Conservation (phyloP, 1,140 invertebrate genomes). For the Hypsibius dujardini region DNA sequence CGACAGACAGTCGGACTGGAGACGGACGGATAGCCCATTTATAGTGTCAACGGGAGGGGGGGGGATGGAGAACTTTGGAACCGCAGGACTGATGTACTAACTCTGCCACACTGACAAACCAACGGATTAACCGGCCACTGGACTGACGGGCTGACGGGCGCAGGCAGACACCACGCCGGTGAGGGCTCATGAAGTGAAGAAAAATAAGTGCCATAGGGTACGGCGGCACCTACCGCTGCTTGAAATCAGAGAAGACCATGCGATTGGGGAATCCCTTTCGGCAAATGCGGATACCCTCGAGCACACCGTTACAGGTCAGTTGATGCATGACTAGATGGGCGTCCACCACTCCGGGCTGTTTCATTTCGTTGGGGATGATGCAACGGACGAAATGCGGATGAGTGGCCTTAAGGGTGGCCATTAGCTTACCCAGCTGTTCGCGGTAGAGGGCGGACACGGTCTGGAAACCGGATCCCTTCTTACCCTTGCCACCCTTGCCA, state of each 20-base stretch:
- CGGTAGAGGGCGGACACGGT: conserved; percentile 77
- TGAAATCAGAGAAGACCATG: conserved; percentile 99
- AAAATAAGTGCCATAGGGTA: conserved; percentile 20
- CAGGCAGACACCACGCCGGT: conserved; percentile 26
- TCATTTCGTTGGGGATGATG: conserved; percentile 49
- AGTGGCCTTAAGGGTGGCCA: conserved; percentile 40
- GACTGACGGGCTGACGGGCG: conserved; percentile 22
- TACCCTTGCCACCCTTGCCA: conserved; percentile 46
- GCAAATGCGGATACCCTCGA: conserved; percentile 99
- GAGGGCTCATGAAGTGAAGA: conserved; percentile 15
- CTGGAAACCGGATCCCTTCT: conserved; percentile 89
- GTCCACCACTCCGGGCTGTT: conserved; percentile 61
- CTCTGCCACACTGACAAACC: too few species aligned
- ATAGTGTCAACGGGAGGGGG: too few species aligned
- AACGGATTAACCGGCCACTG: too few species aligned
- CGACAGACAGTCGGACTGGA: too few species aligned
- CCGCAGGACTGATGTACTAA: too few species aligned
- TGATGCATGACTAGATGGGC: conserved; percentile 98
- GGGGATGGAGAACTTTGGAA: too few species aligned
- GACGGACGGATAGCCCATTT: too few species aligned
- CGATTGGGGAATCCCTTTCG: conserved; percentile 99
- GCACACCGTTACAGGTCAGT: conserved; percentile 99
- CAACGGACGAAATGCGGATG: conserved; percentile 49
- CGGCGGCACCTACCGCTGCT: conserved; percentile 66
- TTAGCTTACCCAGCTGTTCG: conserved; percentile 37